phyloP scores from a whole-genome alignment of 2,888 invertebrate genomes.

The Agrypnus murinus region DNA sequence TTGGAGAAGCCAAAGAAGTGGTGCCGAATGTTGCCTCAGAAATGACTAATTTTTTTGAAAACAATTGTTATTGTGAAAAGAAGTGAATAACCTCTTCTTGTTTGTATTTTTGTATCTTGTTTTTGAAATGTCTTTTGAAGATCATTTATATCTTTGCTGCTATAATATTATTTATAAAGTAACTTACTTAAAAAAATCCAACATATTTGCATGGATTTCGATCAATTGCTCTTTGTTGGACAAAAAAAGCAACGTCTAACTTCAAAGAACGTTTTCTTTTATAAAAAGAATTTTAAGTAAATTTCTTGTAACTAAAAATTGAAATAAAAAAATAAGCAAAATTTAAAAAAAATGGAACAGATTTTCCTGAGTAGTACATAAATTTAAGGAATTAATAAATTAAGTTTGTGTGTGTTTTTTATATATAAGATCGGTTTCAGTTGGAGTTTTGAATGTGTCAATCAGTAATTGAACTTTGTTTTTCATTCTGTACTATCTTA shows the following conservation, averaged over 20 bases:
- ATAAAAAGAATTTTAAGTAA: constrained; percentile 57
- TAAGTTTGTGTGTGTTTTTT: constrained; percentile 3
- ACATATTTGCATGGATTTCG: constrained; percentile 59
- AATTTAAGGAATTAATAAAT: neutral
- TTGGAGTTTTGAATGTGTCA: constrained; percentile 17
- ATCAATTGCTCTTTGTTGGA: constrained; percentile 62
- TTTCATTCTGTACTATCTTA: too few species aligned
- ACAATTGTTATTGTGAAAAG: constrained; percentile 27
- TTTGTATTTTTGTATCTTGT: constrained; percentile 54
- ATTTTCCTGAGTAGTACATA: neutral
- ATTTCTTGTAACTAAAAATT: constrained; percentile 58
- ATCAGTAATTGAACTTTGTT: too few species aligned
- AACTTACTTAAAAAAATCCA: constrained; percentile 66
- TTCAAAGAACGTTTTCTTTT: constrained; percentile 59
- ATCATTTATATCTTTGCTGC: constrained; percentile 69
- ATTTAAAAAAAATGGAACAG: constrained; percentile 61
- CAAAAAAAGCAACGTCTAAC: constrained; percentile 70
- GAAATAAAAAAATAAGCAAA: constrained; percentile 69
- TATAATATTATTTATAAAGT: constrained; percentile 67
- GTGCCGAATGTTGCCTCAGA: constrained; percentile 26
- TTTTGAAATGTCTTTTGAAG: constrained; percentile 70
- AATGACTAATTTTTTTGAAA: constrained; percentile 13
- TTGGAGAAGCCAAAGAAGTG: constrained; percentile 23
- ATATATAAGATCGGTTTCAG: neutral
- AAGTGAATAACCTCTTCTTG: constrained; percentile 22